A percentile compares a stretch with the other conserved stretches of the same genome.
Evolutionary conservation across 2,797 vertebrate genomes (phyloP).

Genomic region (Morus bassanus): DNA sequence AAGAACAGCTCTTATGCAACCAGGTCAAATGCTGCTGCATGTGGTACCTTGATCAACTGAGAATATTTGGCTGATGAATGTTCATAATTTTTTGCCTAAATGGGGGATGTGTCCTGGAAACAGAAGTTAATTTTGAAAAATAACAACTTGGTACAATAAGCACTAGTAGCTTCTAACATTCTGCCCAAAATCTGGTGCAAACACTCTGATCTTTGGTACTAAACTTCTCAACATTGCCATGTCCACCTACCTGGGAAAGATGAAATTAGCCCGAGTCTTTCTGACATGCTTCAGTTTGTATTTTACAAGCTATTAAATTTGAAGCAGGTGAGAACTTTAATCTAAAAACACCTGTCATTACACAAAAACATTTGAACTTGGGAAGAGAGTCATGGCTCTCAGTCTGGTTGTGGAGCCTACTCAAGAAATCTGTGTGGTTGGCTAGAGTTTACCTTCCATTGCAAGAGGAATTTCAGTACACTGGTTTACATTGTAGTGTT

Average conservation of each 20-base stretch:
- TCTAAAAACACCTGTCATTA: neutral
- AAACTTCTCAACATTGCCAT: neutral
- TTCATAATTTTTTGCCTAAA: neutral
- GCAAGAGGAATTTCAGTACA: neutral
- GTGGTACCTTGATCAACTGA: neutral
- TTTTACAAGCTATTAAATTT: neutral
- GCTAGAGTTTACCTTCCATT: neutral
- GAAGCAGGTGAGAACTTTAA: neutral
- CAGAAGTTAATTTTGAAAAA: neutral
- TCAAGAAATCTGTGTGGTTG: neutral
- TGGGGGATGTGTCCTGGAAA: neutral
- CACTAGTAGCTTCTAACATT: neutral
- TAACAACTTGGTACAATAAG: neutral
- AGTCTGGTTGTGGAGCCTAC: neutral
- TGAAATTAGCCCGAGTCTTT: neutral
- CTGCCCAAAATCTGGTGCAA: neutral
- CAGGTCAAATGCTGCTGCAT: neutral
- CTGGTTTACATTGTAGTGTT: neutral
- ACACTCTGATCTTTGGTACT: neutral
- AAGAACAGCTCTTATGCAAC: neutral
- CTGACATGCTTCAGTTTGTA: neutral
- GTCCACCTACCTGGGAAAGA: neutral
- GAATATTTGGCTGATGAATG: neutral
- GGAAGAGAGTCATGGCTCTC: neutral
- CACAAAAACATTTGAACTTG: neutral